These are phyloP conservation scores for Hiodon tergisus DNA, from an alignment of 2,113 vertebrate genomes.

Conservation along the genomic window DNA sequence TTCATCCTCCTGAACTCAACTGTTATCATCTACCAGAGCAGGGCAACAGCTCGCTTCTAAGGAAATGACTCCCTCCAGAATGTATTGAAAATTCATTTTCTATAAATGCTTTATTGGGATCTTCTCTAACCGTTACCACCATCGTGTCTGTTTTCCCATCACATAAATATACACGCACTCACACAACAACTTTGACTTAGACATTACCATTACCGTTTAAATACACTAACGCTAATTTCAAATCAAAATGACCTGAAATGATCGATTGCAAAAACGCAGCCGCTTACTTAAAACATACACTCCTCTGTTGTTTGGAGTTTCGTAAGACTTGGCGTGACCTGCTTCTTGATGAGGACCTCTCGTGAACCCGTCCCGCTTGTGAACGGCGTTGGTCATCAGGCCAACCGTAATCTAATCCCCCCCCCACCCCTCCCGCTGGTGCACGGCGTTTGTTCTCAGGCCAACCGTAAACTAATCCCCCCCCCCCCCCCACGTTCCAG, in stretches of 20 bases:
- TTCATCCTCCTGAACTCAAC: neutral
- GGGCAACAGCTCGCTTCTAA: neutral
- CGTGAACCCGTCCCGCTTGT: neutral
- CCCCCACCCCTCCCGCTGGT: neutral
- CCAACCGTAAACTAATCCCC: neutral
- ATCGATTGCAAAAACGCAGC: no score
- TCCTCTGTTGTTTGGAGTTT: no score
- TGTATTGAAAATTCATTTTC: constrained; percentile 15
- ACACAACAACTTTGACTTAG: neutral
- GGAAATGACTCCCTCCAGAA: neutral
- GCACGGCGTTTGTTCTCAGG: neutral
- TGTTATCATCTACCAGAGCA: neutral
- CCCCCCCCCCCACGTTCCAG: neutral
- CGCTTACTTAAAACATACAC: no score
- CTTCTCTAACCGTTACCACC: neutral
- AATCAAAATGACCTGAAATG: no score
- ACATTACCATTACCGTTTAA: neutral
- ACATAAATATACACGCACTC: constrained; percentile 9
- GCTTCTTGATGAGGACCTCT: no score
- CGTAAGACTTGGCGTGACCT: no score
- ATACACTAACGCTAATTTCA: no score
- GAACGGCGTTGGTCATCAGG: neutral
- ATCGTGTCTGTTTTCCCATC: neutral
- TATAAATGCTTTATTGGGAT: constrained; percentile 9
- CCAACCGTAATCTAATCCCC: neutral